Evolutionary conservation across 2,888 invertebrate species (phyloP).

Genomic region (Globia sparganii): DNA sequence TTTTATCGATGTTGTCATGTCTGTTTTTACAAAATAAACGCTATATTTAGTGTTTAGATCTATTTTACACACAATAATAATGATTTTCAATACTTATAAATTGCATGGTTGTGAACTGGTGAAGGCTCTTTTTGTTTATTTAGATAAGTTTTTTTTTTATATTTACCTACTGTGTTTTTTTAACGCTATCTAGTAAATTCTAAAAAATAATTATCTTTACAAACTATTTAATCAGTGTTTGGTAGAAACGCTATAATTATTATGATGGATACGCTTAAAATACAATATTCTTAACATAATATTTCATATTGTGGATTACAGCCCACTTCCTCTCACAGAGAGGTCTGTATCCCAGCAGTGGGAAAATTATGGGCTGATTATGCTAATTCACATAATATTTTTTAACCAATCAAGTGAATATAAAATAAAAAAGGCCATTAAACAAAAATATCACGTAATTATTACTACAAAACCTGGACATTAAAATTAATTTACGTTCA

Average conservation of each 20-base stretch:
- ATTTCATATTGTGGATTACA: too few relatives aligned
- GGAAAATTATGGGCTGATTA: too few relatives aligned
- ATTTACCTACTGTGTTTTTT: not conserved
- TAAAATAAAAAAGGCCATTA: constrained; percentile 24
- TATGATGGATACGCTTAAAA: not conserved
- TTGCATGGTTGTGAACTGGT: constrained; percentile 18
- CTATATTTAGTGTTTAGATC: not conserved
- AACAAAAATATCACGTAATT: constrained; percentile 30
- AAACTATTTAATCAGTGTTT: not conserved
- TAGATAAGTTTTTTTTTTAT: not conserved
- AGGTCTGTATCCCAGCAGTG: too few relatives aligned
- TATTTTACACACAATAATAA: not conserved
- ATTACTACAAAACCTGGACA: constrained; percentile 35
- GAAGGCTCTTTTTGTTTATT: not conserved
- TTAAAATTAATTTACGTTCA: constrained; percentile 56
- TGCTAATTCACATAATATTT: not conserved
- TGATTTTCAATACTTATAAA: too few relatives aligned
- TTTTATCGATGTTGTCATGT: not conserved
- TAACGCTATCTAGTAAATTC: not conserved
- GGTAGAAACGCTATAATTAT: too few relatives aligned
- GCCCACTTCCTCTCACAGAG: too few relatives aligned
- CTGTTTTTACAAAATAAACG: not conserved
- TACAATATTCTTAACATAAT: not conserved
- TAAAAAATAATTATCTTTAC: not conserved
- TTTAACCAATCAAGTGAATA: not conserved